A percentile compares a stretch with the other conserved stretches of the same genome.
These are phyloP conservation scores for Myodes glareolus DNA, from an alignment of 2,113 vertebrate species.

Conservation along the genomic window DNA sequence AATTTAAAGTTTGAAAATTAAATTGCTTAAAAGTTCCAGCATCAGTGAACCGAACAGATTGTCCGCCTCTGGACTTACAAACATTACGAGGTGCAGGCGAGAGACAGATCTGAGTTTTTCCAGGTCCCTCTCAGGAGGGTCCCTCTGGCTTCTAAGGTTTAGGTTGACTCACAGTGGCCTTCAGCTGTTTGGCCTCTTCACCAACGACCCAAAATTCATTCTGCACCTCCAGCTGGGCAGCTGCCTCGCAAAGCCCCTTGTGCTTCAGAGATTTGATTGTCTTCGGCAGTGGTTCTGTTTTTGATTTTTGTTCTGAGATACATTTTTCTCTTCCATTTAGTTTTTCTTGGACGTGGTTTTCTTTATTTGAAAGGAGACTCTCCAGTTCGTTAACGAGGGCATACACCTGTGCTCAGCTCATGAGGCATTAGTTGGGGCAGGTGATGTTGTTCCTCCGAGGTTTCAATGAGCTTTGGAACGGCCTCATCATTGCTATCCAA, in stretches of 20 bases:
- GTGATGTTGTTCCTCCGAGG: slow-evolving; percentile 90
- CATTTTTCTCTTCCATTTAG: slow-evolving; percentile 92
- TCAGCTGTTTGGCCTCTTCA: slow-evolving; percentile 98
- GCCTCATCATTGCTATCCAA: slow-evolving; percentile 92
- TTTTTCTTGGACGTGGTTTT: slow-evolving; percentile 88
- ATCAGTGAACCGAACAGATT: no score
- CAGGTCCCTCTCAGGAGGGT: slow-evolving; percentile 90
- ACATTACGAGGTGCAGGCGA: slow-evolving; percentile 79
- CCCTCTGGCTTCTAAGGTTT: slow-evolving; percentile 89
- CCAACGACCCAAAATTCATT: slow-evolving; percentile 99
- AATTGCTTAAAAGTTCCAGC: no score
- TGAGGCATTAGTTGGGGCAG: slow-evolving; percentile 88
- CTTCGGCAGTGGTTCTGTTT: slow-evolving; percentile 94
- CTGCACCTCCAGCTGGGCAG: slow-evolving; percentile 97
- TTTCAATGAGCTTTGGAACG: slow-evolving; percentile 91
- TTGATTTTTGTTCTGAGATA: slow-evolving; percentile 89
- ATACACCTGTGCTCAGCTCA: slow-evolving; percentile 88
- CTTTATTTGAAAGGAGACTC: slow-evolving; percentile 86
- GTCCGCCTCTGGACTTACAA: no score
- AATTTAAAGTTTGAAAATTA: no score
- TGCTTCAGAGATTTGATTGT: slow-evolving; percentile 94
- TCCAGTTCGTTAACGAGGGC: slow-evolving; percentile 91
- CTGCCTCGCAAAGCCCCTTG: slow-evolving; percentile 91
- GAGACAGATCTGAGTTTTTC: slow-evolving; percentile 90
- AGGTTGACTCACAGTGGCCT: slow-evolving; percentile 95